A percentile compares a stretch with the other conserved stretches of the same genome.
Evolutionary conservation across 2,113 vertebrate genomes (phyloP).

Genomic region (Pelmatolapia mariae): DNA sequence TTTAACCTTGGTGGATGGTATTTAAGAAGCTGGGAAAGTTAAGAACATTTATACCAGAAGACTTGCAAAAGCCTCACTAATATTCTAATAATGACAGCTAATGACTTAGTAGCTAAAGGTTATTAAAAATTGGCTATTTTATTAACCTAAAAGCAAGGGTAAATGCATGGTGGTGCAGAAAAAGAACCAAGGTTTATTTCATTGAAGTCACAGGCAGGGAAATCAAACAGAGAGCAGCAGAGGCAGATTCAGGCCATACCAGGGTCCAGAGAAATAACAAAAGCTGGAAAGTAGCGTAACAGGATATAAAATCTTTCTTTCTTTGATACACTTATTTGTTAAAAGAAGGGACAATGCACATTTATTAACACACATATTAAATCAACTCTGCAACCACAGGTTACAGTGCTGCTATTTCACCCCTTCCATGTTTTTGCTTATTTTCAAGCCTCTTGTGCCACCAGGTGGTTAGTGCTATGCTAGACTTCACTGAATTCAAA

Average conservation of each 20-base stretch:
- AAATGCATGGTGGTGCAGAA: background rate
- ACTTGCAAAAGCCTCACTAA: background rate
- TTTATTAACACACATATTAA: background rate
- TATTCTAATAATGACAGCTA: background rate
- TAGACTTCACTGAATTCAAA: background rate
- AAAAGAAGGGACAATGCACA: background rate
- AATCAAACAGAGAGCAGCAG: background rate
- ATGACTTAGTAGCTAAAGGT: background rate
- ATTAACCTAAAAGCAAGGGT: background rate
- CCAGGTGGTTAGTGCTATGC: background rate
- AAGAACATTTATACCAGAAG: background rate
- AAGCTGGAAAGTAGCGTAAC: background rate
- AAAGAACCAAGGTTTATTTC: background rate
- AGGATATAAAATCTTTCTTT: background rate
- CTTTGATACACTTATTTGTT: background rate
- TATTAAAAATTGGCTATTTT: background rate
- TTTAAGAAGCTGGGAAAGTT: background rate
- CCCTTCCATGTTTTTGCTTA: background rate
- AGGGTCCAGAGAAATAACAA: background rate
- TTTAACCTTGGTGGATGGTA: background rate
- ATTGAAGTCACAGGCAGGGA: background rate
- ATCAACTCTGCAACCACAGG: background rate
- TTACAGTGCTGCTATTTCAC: background rate
- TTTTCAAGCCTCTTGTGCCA: background rate
- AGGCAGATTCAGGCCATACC: background rate